A percentile compares a stretch with the other conserved stretches of the same genome.
Evolutionary conservation across 92 coral and sea anemone species (phyloP).

Genomic region (Parazoanthus atlanticus): DNA sequence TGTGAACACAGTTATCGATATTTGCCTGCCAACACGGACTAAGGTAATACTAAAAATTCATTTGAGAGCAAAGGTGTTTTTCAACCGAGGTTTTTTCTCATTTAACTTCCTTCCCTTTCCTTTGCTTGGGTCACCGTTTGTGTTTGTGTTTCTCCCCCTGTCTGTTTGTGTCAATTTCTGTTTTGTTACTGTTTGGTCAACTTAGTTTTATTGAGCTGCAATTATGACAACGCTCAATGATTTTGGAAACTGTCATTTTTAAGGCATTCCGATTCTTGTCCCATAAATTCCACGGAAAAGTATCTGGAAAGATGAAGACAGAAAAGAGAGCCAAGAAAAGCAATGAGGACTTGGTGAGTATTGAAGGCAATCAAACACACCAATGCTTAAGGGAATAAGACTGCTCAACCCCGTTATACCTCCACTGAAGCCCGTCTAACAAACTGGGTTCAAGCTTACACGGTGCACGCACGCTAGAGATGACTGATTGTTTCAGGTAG

Average conservation of each 20-base stretch:
- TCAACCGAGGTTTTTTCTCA: background rate
- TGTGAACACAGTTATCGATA: too few species aligned
- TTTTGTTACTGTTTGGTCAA: background rate
- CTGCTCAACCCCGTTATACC: background rate
- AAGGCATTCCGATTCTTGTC: constrained; percentile 96
- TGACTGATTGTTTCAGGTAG: background rate
- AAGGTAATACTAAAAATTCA: too few species aligned
- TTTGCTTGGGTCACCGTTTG: background rate
- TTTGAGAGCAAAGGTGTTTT: too few species aligned
- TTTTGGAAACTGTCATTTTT: background rate
- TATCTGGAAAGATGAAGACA: constrained; percentile 91
- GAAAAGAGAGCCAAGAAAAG: constrained; percentile 91
- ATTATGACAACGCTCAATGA: too few species aligned
- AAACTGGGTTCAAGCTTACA: background rate
- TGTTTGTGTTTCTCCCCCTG: background rate
- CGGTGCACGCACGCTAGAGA: background rate
- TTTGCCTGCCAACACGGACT: too few species aligned
- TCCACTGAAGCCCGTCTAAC: background rate
- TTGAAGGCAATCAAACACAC: background rate
- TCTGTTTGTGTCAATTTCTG: background rate
- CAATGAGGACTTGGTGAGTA: constrained; percentile 86
- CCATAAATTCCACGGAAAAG: constrained; percentile 95
- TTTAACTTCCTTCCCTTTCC: background rate
- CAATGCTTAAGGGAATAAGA: background rate
- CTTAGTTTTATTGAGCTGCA: background rate